Base-by-base conservation (phyloP, 2,888 invertebrate species). In the Eucera pruinosa region DNA sequence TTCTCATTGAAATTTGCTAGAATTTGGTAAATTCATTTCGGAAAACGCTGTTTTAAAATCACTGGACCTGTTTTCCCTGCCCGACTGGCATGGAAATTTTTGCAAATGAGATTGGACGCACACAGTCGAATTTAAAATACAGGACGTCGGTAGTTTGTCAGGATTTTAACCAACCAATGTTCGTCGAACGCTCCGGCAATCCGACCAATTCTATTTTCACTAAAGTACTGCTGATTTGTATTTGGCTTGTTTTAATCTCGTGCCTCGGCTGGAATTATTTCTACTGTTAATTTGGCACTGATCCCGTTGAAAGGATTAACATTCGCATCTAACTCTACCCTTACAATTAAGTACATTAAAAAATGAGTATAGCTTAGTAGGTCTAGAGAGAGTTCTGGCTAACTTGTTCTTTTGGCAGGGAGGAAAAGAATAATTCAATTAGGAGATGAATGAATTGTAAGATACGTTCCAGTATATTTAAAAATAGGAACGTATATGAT, bases 91-190 rank as follows among this genome's bases (percentile, higher is more conserved):
- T 69, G 79, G 78, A 78, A 74, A 80, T 78, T 78, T 72, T 78
- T 78, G 72, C 78, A 78, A 78, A 78, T 78, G 71, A 78, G 70
- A 57, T 66, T 50, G 78, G 52, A 62, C 52, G 33, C 25, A 62
- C 52, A 25, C 25, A 55, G 57, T 33, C 41, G 78, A 71, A 78
- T 78, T 78, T 78, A 71, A 78, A 78, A 62, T 64, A 71, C 62
- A 45, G 30, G 20, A 30, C 47, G 39, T 13, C 4, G 27, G 61
- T 48, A 67, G 45, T 70, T 78, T 58, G 57, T 77, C 57, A 57
- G 57, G 60, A 36, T 52, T 78, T 78, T 70, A 78, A 71, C 78
- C 54, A 55, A 43, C 69, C 78, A 20, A 25, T 67, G 64, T 69
- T 65, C 64, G 47, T 20, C 23, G 30, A 78, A 54, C 45, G 66